A percentile compares a stretch with the other conserved stretches of the same genome.
Conservation (phyloP, 2,888 invertebrate genomes). For the Apodemia hepburni region DNA sequence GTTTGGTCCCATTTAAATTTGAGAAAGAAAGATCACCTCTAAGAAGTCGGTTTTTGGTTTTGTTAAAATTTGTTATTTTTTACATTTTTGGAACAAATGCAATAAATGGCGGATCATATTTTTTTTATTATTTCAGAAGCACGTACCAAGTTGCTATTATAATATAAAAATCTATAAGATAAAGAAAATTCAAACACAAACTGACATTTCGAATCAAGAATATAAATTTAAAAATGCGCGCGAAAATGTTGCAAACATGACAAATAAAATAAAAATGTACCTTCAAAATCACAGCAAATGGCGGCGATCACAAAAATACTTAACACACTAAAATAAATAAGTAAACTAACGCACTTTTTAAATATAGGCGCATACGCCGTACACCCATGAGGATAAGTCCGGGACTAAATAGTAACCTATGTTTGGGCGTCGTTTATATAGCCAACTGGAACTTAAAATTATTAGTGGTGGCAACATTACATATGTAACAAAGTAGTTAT, state of each 20-base stretch:
- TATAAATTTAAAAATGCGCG: neutral
- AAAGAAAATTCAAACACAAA: neutral
- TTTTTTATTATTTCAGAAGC: no score
- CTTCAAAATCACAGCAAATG: constrained; percentile 18
- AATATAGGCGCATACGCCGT: constrained; percentile 36
- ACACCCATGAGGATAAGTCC: constrained; percentile 39
- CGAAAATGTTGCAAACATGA: neutral
- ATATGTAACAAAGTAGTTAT: constrained; percentile 12
- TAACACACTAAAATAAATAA: constrained; percentile 23
- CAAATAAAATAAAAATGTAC: constrained; percentile 6
- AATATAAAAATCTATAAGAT: no score
- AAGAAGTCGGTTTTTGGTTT: no score
- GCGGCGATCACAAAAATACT: constrained; percentile 17
- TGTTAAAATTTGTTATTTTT: no score
- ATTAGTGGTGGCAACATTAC: constrained; percentile 17
- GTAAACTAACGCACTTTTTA: constrained; percentile 36
- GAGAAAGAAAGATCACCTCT: no score
- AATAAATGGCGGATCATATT: no score
- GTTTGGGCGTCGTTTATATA: constrained; percentile 52
- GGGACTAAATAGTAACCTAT: constrained; percentile 51
- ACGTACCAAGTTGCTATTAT: no score
- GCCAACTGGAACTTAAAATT: constrained; percentile 31
- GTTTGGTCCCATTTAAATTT: no score
- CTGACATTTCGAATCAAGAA: neutral
- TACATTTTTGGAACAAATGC: no score